Base-by-base conservation (phyloP, 2,888 invertebrate genomes). In the Sylvicola cinctus region DNA sequence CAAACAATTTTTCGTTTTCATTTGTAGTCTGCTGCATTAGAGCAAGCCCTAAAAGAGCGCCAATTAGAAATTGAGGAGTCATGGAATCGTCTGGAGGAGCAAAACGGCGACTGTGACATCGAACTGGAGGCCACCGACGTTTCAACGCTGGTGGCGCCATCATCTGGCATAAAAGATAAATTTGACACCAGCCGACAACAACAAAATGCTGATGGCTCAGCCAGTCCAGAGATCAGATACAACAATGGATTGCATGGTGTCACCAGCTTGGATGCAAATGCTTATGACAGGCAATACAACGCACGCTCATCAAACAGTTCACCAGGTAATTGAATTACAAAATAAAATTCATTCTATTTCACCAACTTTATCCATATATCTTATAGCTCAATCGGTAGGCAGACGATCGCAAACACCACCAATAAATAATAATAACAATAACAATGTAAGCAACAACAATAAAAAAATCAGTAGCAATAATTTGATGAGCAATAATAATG, bases 21-120 rank as follows among this genome's bases (percentile, higher is more conserved):
- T 20, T 16, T 32, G 4, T 16, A 32, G 32, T 32, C 32, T 17
- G 32, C 32, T 32, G 32, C 32, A 16, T 32, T 32, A 16, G 32
- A 32, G 20, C 16, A 20, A 16, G 32, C 17, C 12, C 20, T 32
- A 16, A 32, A 32, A 17, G 32, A 32, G 12, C 32, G 32, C 10
- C 32, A 32, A 4, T 12, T 32, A 16, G 32, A 32, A 32, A 17
- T 32, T 12, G 32, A 32, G 16, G 32, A 32, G 17, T 17, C 16
- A 16, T 32, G 32, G 32, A 16, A 32, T 16, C 32, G 32, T 10
- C 10, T 32, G 32, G 20, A 32, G 5, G 32, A 32, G 16, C 32
- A 32, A 32, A 16, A 32, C 17, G 20, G 32, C 20, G 32, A 32
- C 12, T 17, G 17, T 32, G 32, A 32, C 17, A 8, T 32, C 4